A percentile compares a stretch with the other conserved stretches of the same genome.
Evolutionary conservation across 2,888 invertebrate genomes (phyloP).

Genomic region (Philonicus albiceps): DNA sequence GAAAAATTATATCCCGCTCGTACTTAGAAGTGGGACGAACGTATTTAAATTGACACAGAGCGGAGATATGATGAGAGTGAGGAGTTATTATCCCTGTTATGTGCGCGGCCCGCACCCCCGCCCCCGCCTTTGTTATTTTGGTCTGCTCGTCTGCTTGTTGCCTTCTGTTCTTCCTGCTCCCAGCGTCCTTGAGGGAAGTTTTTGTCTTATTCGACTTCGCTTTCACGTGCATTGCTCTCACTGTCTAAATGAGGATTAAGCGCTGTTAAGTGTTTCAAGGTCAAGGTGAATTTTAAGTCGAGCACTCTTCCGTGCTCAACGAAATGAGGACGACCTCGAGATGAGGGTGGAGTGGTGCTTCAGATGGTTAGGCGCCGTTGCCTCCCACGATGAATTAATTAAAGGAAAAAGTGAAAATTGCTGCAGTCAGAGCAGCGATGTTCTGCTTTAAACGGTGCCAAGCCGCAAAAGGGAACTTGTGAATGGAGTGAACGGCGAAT

Average conservation of each 20-base stretch:
- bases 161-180: conserved; percentile 44
- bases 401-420: conserved; percentile 12
- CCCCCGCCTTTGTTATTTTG: conserved; percentile 7
- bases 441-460: not conserved
- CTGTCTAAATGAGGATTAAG: conserved; percentile 48
- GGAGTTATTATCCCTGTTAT: conserved; percentile 36
- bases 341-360: not conserved
- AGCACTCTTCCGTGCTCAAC: conserved; percentile 40
- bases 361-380: not conserved
- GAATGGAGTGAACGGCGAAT: not conserved
- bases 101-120: not conserved
- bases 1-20: conserved; percentile 45
- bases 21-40: conserved; percentile 45
- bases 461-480: not conserved
- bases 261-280: conserved; percentile 48
- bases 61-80: conserved; percentile 40
- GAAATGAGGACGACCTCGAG: not conserved
- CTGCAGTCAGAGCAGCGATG: not conserved
- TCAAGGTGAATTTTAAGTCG: conserved; percentile 48
- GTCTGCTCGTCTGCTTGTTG: conserved; percentile 39
- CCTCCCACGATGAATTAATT: conserved; percentile 23
- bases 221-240: conserved; percentile 45
- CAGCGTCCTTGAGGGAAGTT: conserved; percentile 39
- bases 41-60: conserved; percentile 44
- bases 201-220: conserved; percentile 44